Percentiles rank a stretch among this genome's conserved stretches.
Conservation (phyloP, 2,113 vertebrate genomes). For the Amia ocellicauda region DNA sequence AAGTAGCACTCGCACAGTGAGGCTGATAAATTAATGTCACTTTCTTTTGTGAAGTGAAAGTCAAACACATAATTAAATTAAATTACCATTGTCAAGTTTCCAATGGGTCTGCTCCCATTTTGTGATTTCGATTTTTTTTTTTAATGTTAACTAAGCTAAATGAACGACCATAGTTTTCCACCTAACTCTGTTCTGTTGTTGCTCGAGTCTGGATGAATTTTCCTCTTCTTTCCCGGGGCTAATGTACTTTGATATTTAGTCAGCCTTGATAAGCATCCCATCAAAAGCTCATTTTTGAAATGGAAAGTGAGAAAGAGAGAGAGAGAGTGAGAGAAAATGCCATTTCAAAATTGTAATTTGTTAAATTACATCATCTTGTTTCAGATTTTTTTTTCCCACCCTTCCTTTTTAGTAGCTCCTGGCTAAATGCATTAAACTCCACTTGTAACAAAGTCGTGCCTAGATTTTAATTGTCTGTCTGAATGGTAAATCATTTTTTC, state of each 20-base stretch:
- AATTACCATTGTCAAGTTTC: constrained; percentile 58
- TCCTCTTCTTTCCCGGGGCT: constrained; percentile 37
- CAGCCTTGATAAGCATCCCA: constrained; percentile 20
- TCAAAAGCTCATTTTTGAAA: background rate
- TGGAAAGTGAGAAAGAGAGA: background rate
- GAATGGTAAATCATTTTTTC: constrained; percentile 2
- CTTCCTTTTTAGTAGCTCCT: background rate
- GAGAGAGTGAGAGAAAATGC: background rate
- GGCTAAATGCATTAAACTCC: background rate
- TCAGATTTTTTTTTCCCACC: background rate
- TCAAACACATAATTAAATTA: constrained; percentile 54
- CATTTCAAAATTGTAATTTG: constrained; percentile 12
- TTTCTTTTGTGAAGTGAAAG: constrained; percentile 22
- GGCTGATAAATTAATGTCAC: constrained; percentile 21
- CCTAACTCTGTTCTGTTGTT: constrained; percentile 41
- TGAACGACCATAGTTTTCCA: constrained; percentile 40
- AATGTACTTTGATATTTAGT: constrained; percentile 39
- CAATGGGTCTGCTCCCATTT: constrained; percentile 49
- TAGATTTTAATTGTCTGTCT: background rate
- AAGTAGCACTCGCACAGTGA: background rate
- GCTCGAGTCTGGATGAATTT: constrained; percentile 39
- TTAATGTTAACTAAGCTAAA: constrained; percentile 35
- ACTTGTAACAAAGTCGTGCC: background rate
- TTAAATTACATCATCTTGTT: background rate
- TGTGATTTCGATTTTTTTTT: too few species aligned